phyloP scores from a whole-genome alignment of 2,113 vertebrate genomes.

The Melanerpes aurifrons region DNA sequence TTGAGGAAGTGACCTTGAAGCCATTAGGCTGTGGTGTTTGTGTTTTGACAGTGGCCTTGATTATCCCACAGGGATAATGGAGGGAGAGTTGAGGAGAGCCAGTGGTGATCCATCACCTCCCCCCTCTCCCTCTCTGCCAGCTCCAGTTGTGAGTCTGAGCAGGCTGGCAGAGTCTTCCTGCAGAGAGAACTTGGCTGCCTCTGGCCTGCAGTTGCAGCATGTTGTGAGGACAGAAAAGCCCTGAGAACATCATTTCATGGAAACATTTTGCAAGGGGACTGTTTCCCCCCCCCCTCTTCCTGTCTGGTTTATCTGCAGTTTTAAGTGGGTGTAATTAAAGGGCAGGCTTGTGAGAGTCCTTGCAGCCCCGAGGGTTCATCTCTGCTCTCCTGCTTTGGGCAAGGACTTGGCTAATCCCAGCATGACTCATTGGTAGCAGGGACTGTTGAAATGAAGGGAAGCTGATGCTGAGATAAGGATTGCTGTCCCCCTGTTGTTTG shows the following conservation, averaged over 20 bases:
- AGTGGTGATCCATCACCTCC: neutral
- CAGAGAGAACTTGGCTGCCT: neutral
- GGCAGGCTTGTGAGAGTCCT: neutral
- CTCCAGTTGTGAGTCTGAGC: neutral
- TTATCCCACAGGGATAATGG: neutral
- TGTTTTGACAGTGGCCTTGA: neutral
- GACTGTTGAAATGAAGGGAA: neutral
- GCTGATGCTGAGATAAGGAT: neutral
- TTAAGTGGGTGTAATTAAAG: constrained; percentile 1
- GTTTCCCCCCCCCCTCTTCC: neutral
- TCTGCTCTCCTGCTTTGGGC: neutral
- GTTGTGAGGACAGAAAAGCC: constrained; percentile 12
- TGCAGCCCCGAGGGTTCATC: neutral
- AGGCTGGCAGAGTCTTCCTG: neutral
- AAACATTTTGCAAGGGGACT: constrained; percentile 8
- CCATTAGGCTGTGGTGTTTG: neutral
- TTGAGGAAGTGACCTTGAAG: constrained; percentile 34
- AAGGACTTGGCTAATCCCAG: neutral
- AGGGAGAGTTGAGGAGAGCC: neutral
- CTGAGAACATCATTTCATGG: neutral
- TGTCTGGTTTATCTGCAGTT: neutral
- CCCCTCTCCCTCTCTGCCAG: neutral
- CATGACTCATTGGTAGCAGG: neutral
- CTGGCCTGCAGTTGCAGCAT: constrained; percentile 10
- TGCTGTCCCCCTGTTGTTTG: neutral